phyloP scores from a whole-genome alignment of 1,140 invertebrate genomes.

The Venturia canescens region DNA sequence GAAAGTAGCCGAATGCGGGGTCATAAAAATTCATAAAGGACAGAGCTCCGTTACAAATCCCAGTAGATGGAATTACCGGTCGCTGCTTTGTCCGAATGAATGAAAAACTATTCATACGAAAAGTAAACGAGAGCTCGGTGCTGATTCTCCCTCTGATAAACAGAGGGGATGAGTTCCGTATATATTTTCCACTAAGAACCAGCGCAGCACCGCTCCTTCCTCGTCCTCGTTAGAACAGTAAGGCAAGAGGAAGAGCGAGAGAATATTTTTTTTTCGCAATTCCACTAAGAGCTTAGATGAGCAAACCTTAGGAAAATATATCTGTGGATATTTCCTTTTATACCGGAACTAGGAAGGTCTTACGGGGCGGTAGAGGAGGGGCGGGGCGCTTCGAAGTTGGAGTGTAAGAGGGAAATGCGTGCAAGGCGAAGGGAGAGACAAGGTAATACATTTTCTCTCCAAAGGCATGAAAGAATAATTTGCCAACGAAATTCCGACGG shows the following conservation, averaged over 20 bases:
- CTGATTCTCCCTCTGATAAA: conserved; percentile 1
- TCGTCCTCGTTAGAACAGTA: background rate
- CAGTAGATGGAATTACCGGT: too few relatives aligned
- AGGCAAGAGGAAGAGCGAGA: background rate
- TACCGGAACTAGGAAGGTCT: conserved; percentile 22
- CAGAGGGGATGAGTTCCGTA: background rate
- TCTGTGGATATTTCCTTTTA: conserved; percentile 3
- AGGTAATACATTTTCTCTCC: conserved; percentile 49
- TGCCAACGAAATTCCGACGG: conserved; percentile 56
- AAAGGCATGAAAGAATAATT: conserved; percentile 56
- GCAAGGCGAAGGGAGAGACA: conserved; percentile 30
- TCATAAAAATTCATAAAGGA: too few relatives aligned
- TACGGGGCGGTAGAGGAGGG: background rate
- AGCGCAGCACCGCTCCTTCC: background rate
- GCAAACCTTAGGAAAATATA: background rate
- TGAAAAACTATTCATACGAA: background rate
- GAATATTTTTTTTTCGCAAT: conserved; percentile 10
- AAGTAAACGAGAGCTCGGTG: background rate
- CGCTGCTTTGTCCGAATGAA: background rate
- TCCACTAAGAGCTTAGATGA: conserved; percentile 11
- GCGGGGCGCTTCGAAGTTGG: background rate
- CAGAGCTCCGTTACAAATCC: too few relatives aligned
- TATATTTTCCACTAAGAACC: background rate
- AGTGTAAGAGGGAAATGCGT: conserved; percentile 27
- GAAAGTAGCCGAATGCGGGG: too few relatives aligned